Base-by-base conservation (phyloP, 2,888 invertebrate species). In the Ophonus ardosiacus region DNA sequence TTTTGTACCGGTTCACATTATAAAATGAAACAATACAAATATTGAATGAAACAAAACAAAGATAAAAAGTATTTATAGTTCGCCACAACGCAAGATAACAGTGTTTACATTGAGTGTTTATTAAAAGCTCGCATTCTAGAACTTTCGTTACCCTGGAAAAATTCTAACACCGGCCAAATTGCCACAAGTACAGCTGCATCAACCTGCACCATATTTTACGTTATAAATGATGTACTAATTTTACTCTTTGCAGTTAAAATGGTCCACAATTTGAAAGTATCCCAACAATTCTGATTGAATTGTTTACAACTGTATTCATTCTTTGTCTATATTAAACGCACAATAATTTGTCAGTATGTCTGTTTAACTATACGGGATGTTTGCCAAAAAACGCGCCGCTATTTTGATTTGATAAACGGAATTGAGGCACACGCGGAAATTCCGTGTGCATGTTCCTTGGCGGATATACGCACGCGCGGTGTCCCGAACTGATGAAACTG, bases 331-430 rank as follows among this genome's bases (percentile, higher is more conserved):
- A 57, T 57, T 78, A 78, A 78, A 78, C 57, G 56, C 3, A 78
- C n/a, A 6, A 3, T 59, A 79, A 79, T 79, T 79, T 79, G 79
- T 79, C 79, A 61, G 57, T 57, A 79, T 59, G 79, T 59, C 71
- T 43, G 8, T 74, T 74, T 74, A 51, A 79, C 61, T 38, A 31
- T 61, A 79, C 79, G 79, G 57, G 79, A 79, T 79, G 79, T 57
- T 79, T 79, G 79, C 79, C 79, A 79, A 79, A 78, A 79, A 79
- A 79, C 79, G 79, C 79, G 79, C 61, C 31, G 59, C 78, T 59
- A 59, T 43, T 74, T 51, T 74, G 18, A 74, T 74, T 74, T 51
- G 51, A 43, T 71, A 71, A 40, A 17, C 71, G 71, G 71, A 43
- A 43, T 43, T 43, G 71, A 6, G 43, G 71, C 51, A 43, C 71